Evolutionary conservation across 2,113 vertebrate species (phyloP), one percentile per base, ranked within the genome.

Genomic region (Trachemys scripta): DNA sequence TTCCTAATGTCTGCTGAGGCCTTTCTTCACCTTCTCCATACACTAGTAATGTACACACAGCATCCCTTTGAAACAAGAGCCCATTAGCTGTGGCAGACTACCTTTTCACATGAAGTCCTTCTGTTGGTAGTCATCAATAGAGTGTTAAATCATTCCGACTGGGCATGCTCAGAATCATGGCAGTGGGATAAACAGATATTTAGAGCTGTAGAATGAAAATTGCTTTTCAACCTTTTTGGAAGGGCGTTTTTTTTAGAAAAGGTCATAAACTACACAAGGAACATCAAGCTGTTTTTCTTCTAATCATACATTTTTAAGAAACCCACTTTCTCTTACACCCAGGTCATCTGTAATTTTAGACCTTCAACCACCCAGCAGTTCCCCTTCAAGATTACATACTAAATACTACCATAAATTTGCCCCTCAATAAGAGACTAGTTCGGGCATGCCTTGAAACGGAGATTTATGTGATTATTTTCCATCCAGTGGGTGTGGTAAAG

Each of bases 21-120:
- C 98, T 98, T 98, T 98, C 98, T 96, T 97, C 98, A 98, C 98
- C 98, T 98, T 98, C 98, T 98, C 98, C 97, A 96, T 96, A 72
- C 97, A 90, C 98, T 97, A 80, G 98, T 98, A 98, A 98, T 98
- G 98, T 98, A 98, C 97, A 98, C 98, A 98, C 90, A 96, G 97
- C 97, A 96, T 98, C 98, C 97, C 98, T 98, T 98, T 98, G 98
- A 98, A 98, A 98, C 98, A 97, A 98, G 98, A 98, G 98, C 97
- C 98, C 98, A 98, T 98, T 98, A 98, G 97, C 98, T 19, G 88
- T 94, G 98, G 98, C 98, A 98, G 97, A 97, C 98, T 98, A 98
- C 98, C 98, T 98, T 98, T 98, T 98, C 98, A 97, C 97, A 98
- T 97, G 98, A 95, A 97, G 96, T 97, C 98, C 97, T 98, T 98